A percentile compares a stretch with the other conserved stretches of the same genome.
Conservation (phyloP, 2,113 vertebrate genomes). For the Poecilia latipinna region DNA sequence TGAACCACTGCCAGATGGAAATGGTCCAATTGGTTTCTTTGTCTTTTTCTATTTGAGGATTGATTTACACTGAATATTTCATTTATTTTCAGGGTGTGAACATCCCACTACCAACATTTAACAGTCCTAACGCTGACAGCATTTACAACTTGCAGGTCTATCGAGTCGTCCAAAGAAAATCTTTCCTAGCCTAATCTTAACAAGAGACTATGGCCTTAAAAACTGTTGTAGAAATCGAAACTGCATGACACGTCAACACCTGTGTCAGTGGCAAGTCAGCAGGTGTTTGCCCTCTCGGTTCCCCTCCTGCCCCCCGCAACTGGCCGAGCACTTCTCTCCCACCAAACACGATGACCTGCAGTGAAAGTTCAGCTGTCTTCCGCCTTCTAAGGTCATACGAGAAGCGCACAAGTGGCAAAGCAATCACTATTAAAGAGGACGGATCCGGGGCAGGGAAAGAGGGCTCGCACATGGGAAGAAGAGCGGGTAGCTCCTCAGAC, state of each 20-base stretch:
- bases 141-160: constrained; percentile 20
- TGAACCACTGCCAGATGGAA: constrained; percentile 66
- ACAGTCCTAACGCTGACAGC: constrained; percentile 23
- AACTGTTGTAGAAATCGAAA: constrained; percentile 32
- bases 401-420: constrained; percentile 74
- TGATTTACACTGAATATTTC: constrained; percentile 49
- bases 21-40: constrained; percentile 50
- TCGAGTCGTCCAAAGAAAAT: constrained; percentile 29
- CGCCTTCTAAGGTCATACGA: constrained; percentile 57
- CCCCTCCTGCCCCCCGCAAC: neutral
- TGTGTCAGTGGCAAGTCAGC: constrained; percentile 61
- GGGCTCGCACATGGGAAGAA: constrained; percentile 27
- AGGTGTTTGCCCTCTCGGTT: constrained; percentile 68
- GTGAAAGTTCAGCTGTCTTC: constrained; percentile 59
- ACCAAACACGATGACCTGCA: constrained; percentile 61
- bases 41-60: constrained; percentile 47
- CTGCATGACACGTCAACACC: constrained; percentile 54
- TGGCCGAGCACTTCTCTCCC: constrained; percentile 50
- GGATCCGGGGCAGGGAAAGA: neutral
- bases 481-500: constrained; percentile 52
- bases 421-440: constrained; percentile 68
- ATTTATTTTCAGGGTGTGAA: constrained; percentile 43
- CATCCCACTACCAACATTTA: constrained; percentile 27
- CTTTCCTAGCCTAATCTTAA: constrained; percentile 3
- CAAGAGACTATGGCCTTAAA: neutral